Conservation (phyloP, 1,140 invertebrate genomes). For the Drosophila bocqueti region DNA sequence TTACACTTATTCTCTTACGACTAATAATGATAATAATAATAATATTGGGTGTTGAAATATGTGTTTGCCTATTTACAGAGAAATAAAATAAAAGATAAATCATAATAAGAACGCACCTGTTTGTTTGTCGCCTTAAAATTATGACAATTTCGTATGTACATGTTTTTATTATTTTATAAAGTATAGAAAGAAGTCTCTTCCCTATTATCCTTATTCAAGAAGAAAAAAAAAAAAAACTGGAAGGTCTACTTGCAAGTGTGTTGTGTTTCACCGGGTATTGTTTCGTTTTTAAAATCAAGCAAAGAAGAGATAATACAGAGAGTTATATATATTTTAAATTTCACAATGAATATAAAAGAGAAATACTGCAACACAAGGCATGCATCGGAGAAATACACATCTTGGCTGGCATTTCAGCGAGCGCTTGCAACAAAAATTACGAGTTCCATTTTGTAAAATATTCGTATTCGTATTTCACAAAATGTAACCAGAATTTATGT, state of each 20-base stretch:
- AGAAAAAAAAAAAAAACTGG: conserved; percentile 1
- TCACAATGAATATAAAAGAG: conserved; percentile 4
- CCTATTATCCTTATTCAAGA: conserved; percentile 7
- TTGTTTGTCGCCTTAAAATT: conserved; percentile 26
- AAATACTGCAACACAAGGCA: conserved; percentile 17
- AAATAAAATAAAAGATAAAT: conserved; percentile 34
- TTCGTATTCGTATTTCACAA: background rate
- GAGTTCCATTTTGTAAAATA: conserved; percentile 6
- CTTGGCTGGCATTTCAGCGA: conserved; percentile 19
- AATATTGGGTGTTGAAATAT: conserved; percentile 6
- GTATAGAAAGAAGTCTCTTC: background rate
- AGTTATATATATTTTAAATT: background rate
- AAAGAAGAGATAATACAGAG: background rate
- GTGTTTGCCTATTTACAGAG: conserved; percentile 55
- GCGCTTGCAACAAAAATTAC: background rate
- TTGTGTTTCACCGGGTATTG: conserved; percentile 55
- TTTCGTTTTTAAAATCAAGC: conserved; percentile 5
- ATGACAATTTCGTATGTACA: conserved; percentile 46
- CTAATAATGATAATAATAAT: conserved; percentile 12
- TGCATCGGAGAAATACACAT: conserved; percentile 9
- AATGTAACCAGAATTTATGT: conserved; percentile 9
- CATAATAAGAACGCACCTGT: conserved; percentile 10
- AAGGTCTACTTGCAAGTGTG: background rate
- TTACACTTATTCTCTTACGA: conserved; percentile 40
- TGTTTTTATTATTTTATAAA: conserved; percentile 1